Conservation (phyloP, 2,113 vertebrate genomes). For the Diglossa brunneiventris region DNA sequence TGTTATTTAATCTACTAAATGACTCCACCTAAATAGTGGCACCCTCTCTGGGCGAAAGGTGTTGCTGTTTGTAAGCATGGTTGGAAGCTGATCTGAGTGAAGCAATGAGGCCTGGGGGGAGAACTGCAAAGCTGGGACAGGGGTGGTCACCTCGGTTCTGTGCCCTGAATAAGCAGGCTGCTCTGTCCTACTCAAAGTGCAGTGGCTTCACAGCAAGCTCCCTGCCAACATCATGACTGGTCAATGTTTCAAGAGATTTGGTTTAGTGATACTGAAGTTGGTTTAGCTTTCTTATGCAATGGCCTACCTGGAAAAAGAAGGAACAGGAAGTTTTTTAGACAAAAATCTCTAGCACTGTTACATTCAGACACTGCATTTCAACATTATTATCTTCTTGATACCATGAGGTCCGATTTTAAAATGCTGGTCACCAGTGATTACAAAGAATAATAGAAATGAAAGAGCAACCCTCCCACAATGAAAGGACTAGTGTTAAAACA, state of each 20-base stretch:
- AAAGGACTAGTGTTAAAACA: slow-evolving; percentile 78
- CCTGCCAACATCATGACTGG: neutral
- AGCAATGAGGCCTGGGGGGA: neutral
- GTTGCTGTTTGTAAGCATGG: neutral
- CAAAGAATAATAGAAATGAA: slow-evolving; percentile 38
- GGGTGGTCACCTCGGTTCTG: neutral
- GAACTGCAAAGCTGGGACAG: neutral
- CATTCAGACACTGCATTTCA: slow-evolving; percentile 54
- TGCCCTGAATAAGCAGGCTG: neutral
- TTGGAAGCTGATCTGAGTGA: neutral
- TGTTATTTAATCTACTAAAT: neutral
- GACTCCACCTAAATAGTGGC: neutral
- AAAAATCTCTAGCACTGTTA: slow-evolving; percentile 52
- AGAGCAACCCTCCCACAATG: slow-evolving; percentile 45
- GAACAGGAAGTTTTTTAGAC: slow-evolving; percentile 31
- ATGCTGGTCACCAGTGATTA: slow-evolving; percentile 67
- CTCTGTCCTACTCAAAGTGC: neutral
- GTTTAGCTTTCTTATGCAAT: slow-evolving; percentile 14
- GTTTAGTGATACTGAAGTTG: slow-evolving; percentile 30
- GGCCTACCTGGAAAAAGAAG: neutral
- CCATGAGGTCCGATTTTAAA: slow-evolving; percentile 47
- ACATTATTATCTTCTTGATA: slow-evolving; percentile 34
- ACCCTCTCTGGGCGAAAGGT: neutral
- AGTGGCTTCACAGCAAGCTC: neutral
- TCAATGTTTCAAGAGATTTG: neutral